phyloP scores from a whole-genome alignment of 2,113 vertebrate genomes.

The Oncorhynchus clarkii region DNA sequence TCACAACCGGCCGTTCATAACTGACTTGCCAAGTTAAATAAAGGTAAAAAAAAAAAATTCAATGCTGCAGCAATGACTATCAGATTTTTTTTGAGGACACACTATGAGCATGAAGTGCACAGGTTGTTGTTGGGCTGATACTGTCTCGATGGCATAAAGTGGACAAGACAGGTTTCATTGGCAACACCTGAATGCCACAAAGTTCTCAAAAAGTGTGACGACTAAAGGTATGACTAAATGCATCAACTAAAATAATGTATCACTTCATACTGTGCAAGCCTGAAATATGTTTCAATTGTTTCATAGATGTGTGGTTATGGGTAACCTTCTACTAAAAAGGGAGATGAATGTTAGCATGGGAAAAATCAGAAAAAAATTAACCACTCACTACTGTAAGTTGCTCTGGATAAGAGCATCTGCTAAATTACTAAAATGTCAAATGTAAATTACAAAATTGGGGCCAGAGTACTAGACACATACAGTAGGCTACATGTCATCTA shows the following conservation, averaged over 20 bases:
- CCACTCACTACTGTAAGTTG: too few species aligned
- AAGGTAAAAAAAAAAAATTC: too few species aligned
- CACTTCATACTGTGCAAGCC: too few species aligned
- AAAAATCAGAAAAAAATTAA: slow-evolving; percentile 1
- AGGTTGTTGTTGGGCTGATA: neutral
- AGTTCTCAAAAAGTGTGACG: neutral
- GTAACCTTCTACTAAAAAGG: neutral
- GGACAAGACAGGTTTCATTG: neutral
- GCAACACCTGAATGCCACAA: neutral
- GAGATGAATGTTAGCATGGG: neutral
- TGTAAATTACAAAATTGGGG: slow-evolving; percentile 25
- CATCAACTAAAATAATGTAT: too few species aligned
- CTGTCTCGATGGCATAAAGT: neutral
- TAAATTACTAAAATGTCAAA: too few species aligned
- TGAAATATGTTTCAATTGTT: neutral
- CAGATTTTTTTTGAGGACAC: neutral
- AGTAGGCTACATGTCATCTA: slow-evolving; percentile 7
- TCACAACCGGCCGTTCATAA: too few species aligned
- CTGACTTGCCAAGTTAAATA: too few species aligned
- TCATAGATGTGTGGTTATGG: slow-evolving; percentile 9
- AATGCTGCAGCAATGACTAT: neutral
- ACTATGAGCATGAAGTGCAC: neutral
- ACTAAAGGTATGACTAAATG: neutral
- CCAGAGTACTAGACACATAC: slow-evolving; percentile 17
- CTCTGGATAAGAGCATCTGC: too few species aligned